A percentile compares a stretch with the other conserved stretches of the same genome.
phyloP scores from a whole-genome alignment of 2,888 invertebrate genomes.

The Ennomos fuscantarius region DNA sequence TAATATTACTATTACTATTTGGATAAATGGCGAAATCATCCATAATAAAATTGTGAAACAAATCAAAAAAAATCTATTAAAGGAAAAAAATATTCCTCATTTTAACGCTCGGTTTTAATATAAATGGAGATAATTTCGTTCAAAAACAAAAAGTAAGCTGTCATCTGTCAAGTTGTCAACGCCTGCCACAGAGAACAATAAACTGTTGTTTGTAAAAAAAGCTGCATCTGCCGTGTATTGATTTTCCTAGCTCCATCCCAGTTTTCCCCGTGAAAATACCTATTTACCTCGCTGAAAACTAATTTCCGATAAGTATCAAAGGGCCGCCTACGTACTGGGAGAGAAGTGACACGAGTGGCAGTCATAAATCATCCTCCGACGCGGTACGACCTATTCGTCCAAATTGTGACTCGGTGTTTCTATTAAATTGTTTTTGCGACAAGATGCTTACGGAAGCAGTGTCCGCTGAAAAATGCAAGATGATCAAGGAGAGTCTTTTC shows the following conservation, averaged over 20 bases:
- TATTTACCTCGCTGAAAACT: slow-evolving; percentile 40
- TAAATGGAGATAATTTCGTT: slow-evolving; percentile 4
- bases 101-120: too few relatives aligned
- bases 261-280: slow-evolving; percentile 57
- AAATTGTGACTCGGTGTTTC: slow-evolving; percentile 3
- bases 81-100: too few relatives aligned
- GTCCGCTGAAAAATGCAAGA: slow-evolving; percentile 79
- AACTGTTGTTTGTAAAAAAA: slow-evolving; percentile 72
- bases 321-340: slow-evolving; percentile 11
- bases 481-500: slow-evolving; percentile 93
- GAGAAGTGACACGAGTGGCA: slow-evolving; percentile 10
- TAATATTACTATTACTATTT: too few relatives aligned
- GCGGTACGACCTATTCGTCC: slow-evolving; percentile 24
- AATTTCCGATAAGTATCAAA: slow-evolving; percentile 32
- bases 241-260: slow-evolving; percentile 69
- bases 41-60: too few relatives aligned
- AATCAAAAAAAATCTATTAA: too few relatives aligned
- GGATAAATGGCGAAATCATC: too few relatives aligned
- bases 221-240: slow-evolving; percentile 63
- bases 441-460: slow-evolving; percentile 35
- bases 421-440: slow-evolving; percentile 23
- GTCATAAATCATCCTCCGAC: slow-evolving; percentile 24
- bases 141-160: slow-evolving; percentile 14
- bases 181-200: slow-evolving; percentile 8
- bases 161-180: slow-evolving; percentile 2